These are phyloP conservation scores for human DNA, from an alignment of 2,113 vertebrate genomes.

Conservation along the genomic window DNA sequence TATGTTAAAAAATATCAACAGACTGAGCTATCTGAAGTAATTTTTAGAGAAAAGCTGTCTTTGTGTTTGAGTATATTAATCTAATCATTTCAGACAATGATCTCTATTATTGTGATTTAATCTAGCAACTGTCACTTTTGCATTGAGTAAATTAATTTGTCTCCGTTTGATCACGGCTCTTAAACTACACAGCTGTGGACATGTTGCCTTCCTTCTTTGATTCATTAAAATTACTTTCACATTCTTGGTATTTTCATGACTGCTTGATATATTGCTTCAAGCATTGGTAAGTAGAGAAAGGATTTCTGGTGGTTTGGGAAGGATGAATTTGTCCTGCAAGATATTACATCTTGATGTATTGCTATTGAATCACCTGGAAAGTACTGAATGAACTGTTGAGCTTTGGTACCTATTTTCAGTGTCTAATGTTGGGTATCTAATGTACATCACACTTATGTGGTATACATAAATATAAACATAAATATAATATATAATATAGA, in stretches of 20 bases:
- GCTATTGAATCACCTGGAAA: conserved; percentile 74
- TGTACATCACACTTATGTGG: conserved; percentile 54
- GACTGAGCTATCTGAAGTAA: background rate
- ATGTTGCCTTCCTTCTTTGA: conserved; percentile 74
- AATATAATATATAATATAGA: too few species aligned
- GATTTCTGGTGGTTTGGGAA: conserved; percentile 73
- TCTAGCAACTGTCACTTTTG: background rate
- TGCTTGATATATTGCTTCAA: conserved; percentile 76
- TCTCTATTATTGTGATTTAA: conserved; percentile 35
- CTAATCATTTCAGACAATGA: background rate
- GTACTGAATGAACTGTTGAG: conserved; percentile 75
- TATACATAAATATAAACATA: background rate
- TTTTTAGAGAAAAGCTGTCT: background rate
- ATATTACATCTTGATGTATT: conserved; percentile 76
- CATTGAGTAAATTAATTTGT: conserved; percentile 20
- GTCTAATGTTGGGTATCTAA: conserved; percentile 61
- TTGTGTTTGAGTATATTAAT: conserved; percentile 5
- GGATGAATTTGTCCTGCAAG: conserved; percentile 66
- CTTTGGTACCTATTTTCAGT: conserved; percentile 56
- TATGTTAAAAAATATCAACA: background rate
- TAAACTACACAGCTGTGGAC: conserved; percentile 71
- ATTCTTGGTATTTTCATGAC: conserved; percentile 77
- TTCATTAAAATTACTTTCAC: conserved; percentile 78
- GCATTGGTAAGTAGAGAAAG: conserved; percentile 77
- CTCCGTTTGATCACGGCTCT: conserved; percentile 51